Evolutionary conservation across 1,140 invertebrate species (phyloP).

Genomic region (Zaprionus camerounensis): DNA sequence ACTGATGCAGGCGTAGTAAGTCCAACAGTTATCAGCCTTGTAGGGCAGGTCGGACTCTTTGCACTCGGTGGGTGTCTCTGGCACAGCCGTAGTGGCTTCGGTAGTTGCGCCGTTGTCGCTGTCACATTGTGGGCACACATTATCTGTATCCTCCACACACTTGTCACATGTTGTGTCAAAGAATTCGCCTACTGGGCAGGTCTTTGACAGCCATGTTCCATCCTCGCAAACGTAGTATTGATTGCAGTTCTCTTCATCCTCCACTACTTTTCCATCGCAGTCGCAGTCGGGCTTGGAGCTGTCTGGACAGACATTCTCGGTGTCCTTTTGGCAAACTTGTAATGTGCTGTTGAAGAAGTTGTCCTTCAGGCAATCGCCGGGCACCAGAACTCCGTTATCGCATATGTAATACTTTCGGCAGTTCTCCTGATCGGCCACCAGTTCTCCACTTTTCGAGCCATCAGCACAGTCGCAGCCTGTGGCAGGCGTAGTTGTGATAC

Average conservation of each 20-base stretch:
- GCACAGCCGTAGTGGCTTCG: background rate
- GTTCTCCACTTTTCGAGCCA: conserved; percentile 25
- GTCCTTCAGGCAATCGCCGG: conserved; percentile 48
- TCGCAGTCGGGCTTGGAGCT: conserved; percentile 42
- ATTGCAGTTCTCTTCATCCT: conserved; percentile 44
- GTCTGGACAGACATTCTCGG: conserved; percentile 27
- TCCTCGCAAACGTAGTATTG: conserved; percentile 48
- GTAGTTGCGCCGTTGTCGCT: background rate
- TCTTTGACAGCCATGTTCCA: conserved; percentile 39
- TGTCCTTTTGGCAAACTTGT: conserved; percentile 28
- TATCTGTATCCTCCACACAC: conserved; percentile 26
- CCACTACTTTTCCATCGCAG: background rate
- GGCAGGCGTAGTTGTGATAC: conserved; percentile 24
- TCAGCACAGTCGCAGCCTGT: conserved; percentile 46
- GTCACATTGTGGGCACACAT: conserved; percentile 36
- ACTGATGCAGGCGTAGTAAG: conserved; percentile 48
- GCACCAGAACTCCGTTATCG: conserved; percentile 36
- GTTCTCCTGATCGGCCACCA: conserved; percentile 31
- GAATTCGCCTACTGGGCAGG: conserved; percentile 35
- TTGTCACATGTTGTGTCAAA: background rate
- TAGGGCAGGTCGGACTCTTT: background rate
- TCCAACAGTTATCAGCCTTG: conserved; percentile 43
- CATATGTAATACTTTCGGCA: conserved; percentile 54
- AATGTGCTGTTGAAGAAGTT: conserved; percentile 43
- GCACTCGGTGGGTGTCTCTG: background rate